A percentile compares a stretch with the other conserved stretches of the same genome.
These are phyloP conservation scores for Clitarchus hookeri DNA, from an alignment of 2,888 invertebrate species.

Conservation along the genomic window DNA sequence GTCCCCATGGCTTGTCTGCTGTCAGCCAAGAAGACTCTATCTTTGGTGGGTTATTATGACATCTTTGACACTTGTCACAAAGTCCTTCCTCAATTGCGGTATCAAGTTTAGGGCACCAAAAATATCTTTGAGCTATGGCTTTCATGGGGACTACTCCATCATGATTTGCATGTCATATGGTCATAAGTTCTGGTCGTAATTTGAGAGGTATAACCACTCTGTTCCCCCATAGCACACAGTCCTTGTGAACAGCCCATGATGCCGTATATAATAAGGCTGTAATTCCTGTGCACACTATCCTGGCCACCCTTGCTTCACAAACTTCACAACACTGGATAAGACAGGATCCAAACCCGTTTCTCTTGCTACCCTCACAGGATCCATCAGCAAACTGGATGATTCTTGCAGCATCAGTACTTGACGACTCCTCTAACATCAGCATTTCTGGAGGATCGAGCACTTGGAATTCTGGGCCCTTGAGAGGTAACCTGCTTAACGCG, in stretches of 20 bases:
- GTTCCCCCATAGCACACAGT: constrained; percentile 43
- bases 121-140: constrained; percentile 36
- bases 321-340: background rate
- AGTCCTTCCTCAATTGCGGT: constrained; percentile 36
- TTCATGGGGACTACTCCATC: constrained; percentile 10
- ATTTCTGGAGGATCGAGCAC: background rate
- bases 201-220: constrained; percentile 40
- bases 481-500: constrained; percentile 35
- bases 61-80: constrained; percentile 39
- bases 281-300: too few relatives aligned
- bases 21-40: constrained; percentile 41
- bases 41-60: constrained; percentile 40
- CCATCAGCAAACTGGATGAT: background rate
- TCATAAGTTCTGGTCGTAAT: constrained; percentile 17
- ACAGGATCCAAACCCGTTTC: background rate
- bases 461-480: background rate
- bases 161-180: background rate
- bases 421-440: background rate
- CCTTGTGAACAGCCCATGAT: background rate
- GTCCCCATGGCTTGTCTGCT: constrained; percentile 42
- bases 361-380: background rate
- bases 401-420: background rate
- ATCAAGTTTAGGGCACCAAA: constrained; percentile 40
- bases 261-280: background rate
- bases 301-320: background rate